Evolutionary conservation across 2,797 vertebrate genomes (phyloP).

Genomic region (Rhabdomys pumilio): DNA sequence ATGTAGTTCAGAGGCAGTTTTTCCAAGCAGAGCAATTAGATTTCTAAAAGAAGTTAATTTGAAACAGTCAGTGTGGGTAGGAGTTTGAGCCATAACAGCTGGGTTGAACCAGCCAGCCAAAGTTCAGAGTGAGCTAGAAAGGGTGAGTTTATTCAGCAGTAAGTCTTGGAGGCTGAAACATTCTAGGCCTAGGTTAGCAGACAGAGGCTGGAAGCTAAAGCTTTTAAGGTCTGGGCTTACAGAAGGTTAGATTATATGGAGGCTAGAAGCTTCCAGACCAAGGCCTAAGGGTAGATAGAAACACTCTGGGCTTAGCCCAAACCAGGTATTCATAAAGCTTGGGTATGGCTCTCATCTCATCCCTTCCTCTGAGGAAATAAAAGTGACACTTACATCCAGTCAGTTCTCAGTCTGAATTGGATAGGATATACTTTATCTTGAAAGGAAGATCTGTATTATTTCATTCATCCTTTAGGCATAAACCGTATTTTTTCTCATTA

Average conservation of each 20-base stretch:
- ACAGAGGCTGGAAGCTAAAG: not conserved
- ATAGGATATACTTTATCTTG: constrained; percentile 21
- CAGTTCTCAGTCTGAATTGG: constrained; percentile 40
- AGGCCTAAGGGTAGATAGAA: not conserved
- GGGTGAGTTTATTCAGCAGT: not conserved
- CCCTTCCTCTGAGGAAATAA: not conserved
- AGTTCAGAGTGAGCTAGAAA: not conserved
- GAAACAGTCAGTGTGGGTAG: not conserved
- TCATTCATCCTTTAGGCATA: constrained; percentile 10
- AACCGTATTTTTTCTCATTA: constrained; percentile 29
- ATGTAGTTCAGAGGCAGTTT: not conserved
- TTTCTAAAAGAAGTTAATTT: not conserved
- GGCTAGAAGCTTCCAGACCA: not conserved
- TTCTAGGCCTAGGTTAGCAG: not conserved
- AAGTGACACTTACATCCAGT: not conserved
- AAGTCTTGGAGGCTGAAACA: not conserved
- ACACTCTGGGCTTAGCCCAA: not conserved
- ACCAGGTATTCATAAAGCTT: not conserved
- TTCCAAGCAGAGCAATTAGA: not conserved
- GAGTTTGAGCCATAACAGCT: not conserved
- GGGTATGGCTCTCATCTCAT: not conserved
- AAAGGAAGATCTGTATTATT: constrained; percentile 56
- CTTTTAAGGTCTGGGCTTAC: not conserved
- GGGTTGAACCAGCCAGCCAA: not conserved
- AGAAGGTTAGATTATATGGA: not conserved